These are phyloP conservation scores for Keiferia lycopersicella DNA, from an alignment of 2,888 invertebrate species.

Conservation along the genomic window DNA sequence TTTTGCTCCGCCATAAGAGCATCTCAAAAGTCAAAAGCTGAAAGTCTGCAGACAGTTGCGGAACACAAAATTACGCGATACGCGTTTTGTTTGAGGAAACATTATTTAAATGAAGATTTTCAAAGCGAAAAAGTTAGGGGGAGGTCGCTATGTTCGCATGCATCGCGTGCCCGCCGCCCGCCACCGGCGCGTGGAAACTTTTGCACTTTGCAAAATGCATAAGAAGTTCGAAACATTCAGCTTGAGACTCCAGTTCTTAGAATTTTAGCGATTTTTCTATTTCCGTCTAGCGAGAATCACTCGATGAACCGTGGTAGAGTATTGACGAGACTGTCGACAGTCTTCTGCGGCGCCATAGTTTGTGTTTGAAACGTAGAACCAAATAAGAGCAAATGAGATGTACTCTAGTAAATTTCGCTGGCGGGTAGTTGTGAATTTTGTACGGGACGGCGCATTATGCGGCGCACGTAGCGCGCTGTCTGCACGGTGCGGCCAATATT, in stretches of 20 bases:
- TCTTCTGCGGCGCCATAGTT: slow-evolving; percentile 31
- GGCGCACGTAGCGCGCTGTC: slow-evolving; percentile 75
- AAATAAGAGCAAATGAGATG: slow-evolving; percentile 78
- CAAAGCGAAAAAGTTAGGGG: slow-evolving; percentile 61
- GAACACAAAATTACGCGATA: slow-evolving; percentile 46
- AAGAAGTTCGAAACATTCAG: slow-evolving; percentile 62
- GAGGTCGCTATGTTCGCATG: slow-evolving; percentile 52
- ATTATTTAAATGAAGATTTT: slow-evolving; percentile 65
- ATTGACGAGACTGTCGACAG: slow-evolving; percentile 5
- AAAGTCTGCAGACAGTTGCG: slow-evolving; percentile 40
- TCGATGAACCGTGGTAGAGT: not conserved
- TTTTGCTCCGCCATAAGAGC: slow-evolving; percentile 31
- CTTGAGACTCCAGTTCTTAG: slow-evolving; percentile 48
- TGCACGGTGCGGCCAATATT: slow-evolving; percentile 59
- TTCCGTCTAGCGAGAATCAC: slow-evolving; percentile 27
- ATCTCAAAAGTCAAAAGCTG: slow-evolving; percentile 30
- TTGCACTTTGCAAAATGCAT: slow-evolving; percentile 71
- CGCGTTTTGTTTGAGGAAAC: slow-evolving; percentile 56
- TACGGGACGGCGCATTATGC: slow-evolving; percentile 75
- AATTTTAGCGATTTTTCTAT: slow-evolving; percentile 43
- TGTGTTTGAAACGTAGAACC: slow-evolving; percentile 56
- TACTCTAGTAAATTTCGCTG: slow-evolving; percentile 71
- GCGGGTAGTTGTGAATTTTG: slow-evolving; percentile 78
- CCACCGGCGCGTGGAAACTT: slow-evolving; percentile 65
- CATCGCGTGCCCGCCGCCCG: slow-evolving; percentile 52